phyloP scores from a whole-genome alignment of 2,797 vertebrate species.

The Naso thynnoides region DNA sequence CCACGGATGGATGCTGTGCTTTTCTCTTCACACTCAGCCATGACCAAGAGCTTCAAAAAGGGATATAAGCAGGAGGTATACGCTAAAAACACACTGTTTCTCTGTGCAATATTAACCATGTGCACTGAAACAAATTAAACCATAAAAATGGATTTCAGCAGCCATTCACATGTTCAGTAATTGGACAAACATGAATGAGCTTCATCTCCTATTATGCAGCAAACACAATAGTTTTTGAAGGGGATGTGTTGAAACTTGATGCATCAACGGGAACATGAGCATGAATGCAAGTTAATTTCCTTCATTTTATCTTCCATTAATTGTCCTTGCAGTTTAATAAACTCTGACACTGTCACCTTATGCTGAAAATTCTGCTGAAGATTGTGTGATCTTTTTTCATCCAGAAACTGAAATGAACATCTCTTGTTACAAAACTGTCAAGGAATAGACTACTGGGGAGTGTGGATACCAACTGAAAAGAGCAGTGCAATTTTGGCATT shows the following conservation, averaged over 20 bases:
- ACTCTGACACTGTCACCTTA: not conserved
- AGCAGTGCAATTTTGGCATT: not conserved
- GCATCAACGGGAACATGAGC: not conserved
- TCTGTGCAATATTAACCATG: constrained; percentile 10
- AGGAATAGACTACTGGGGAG: not conserved
- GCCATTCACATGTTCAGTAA: constrained; percentile 10
- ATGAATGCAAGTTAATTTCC: not conserved
- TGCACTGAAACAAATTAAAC: constrained; percentile 23
- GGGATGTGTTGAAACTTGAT: not conserved
- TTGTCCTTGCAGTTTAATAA: not conserved
- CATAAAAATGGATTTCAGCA: constrained; percentile 16
- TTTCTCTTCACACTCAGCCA: constrained; percentile 48
- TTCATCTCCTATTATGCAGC: not conserved
- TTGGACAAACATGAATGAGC: constrained; percentile 7
- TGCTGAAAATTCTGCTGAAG: not conserved
- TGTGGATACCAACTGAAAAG: not conserved
- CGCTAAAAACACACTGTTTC: constrained; percentile 9
- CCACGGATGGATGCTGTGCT: constrained; percentile 58
- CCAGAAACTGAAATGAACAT: constrained; percentile 4
- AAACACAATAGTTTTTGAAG: not conserved
- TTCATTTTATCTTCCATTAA: not conserved
- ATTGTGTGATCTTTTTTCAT: not conserved
- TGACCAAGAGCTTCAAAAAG: constrained; percentile 36
- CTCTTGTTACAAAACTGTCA: not conserved
- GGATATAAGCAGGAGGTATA: constrained; percentile 31